phyloP scores from a whole-genome alignment of 64 coral and sea anemone genomes.

The Platygyra sinensis region DNA sequence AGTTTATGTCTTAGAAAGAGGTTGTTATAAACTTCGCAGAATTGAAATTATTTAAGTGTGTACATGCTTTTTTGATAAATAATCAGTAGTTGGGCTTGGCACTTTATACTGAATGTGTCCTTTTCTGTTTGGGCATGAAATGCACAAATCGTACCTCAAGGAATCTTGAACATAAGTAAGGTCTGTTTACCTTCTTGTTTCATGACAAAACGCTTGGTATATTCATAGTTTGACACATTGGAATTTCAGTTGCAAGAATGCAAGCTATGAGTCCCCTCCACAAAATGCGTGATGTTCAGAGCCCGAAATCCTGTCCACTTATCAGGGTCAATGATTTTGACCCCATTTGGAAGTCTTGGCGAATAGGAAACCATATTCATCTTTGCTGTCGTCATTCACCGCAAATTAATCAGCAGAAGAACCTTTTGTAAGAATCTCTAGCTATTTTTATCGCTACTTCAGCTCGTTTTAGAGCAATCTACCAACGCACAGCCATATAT shows the following conservation, averaged over 20 bases:
- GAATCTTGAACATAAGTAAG: neutral
- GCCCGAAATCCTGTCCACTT: conserved; percentile 19
- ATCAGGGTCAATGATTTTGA: conserved; percentile 44
- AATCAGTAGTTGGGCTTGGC: neutral
- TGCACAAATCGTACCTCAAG: neutral
- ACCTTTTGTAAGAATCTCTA: conserved; percentile 17
- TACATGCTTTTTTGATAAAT: neutral
- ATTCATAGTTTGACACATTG: neutral
- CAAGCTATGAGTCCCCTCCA: conserved; percentile 13
- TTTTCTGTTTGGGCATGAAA: neutral
- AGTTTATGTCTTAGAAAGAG: neutral
- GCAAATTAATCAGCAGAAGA: conserved; percentile 34
- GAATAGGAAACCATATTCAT: conserved; percentile 17
- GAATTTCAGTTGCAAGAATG: conserved; percentile 49
- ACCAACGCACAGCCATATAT: conserved; percentile 48
- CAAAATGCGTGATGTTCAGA: conserved; percentile 19
- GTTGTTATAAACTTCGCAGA: neutral
- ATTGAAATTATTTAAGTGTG: neutral
- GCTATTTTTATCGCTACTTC: conserved; percentile 29
- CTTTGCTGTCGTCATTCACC: conserved; percentile 7
- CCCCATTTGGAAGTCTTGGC: conserved; percentile 33
- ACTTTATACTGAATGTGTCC: too few relatives aligned
- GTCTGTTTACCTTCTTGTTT: neutral
- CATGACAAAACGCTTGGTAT: neutral
- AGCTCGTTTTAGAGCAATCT: conserved; percentile 15